Evolutionary conservation across 2,113 vertebrate genomes (phyloP).

Genomic region (Cygnus buccinator): DNA sequence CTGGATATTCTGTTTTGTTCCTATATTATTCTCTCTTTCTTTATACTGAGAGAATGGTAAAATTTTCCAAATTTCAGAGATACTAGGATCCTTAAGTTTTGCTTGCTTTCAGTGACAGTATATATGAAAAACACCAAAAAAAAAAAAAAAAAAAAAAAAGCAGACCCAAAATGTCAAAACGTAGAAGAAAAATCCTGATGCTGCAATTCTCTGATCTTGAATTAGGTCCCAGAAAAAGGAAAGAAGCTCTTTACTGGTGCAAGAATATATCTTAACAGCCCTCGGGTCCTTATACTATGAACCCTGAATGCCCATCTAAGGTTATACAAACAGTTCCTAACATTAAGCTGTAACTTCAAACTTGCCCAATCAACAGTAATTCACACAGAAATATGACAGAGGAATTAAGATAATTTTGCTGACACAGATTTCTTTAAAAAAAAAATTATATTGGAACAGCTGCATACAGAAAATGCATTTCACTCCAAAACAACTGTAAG

Average conservation of each 20-base stretch:
- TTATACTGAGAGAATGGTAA: neutral
- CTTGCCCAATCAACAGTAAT: constrained; percentile 33
- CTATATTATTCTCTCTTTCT: neutral
- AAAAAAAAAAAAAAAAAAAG: fast-evolving
- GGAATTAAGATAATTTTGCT: constrained; percentile 37
- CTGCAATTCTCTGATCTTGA: neutral
- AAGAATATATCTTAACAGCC: neutral
- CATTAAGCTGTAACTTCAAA: neutral
- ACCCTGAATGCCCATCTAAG: neutral
- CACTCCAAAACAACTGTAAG: neutral
- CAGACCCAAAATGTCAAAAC: neutral
- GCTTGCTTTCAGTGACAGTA: neutral
- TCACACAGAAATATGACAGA: constrained; percentile 35
- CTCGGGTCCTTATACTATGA: neutral
- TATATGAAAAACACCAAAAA: neutral
- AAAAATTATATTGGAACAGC: neutral
- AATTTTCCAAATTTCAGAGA: neutral
- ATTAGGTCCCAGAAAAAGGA: neutral
- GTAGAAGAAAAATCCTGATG: neutral
- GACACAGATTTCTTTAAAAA: neutral
- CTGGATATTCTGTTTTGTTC: neutral
- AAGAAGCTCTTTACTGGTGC: neutral
- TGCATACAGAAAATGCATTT: constrained; percentile 36
- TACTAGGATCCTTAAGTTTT: neutral
- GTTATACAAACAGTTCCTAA: neutral